Base-by-base conservation (phyloP, 2,797 vertebrate species). In the Protosalanx chinensis region DNA sequence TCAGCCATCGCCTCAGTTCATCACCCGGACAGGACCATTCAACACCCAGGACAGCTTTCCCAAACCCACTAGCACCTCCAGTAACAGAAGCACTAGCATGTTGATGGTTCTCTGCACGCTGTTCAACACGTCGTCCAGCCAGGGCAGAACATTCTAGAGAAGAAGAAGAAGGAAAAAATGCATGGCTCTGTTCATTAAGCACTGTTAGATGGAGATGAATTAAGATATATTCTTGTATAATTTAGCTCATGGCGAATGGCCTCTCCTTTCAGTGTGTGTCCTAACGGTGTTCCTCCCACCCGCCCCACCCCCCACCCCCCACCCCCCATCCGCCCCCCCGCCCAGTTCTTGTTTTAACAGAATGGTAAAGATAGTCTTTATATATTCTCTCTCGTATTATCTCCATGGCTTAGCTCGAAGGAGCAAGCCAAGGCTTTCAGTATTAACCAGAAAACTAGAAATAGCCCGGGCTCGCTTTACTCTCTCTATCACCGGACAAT, bases 401-500 rank as follows among this genome's bases (percentile, higher is more conserved):
- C 85, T 85, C 67, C 72, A 53, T 27, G 77, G 23, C 82, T 84
- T 82, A 84, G 81, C 83, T 86, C 86, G 82, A 77, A 73, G 82
- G 87, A 82, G 86, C 86, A 80, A 84, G 81, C 74, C 77, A 75
- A 77, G 75, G 79, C 79, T 79, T 73, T 71, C 70, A 70, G 63
- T 77, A 68, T 79, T 85, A 81, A 86, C 84, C 72, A 79, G 78
- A 84, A 88, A 84, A 83, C 76, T 78, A 76, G 62, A 84, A 86
- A 86, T 88, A 84, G 88, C 77, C 75, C 53, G 23, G 67, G 64
- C 61, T 81, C 64, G 76, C 62, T 82, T 80, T 83, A 82, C 76
- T 85, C 73, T 75, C 87, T 90, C 84, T 83, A 90, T 90, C 84
- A 76, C 75, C 74, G 85, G 84, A 90, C 87, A 92, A 93, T 93